Conservation (phyloP, 2,113 vertebrate genomes). For the Chaetodon trifascialis region DNA sequence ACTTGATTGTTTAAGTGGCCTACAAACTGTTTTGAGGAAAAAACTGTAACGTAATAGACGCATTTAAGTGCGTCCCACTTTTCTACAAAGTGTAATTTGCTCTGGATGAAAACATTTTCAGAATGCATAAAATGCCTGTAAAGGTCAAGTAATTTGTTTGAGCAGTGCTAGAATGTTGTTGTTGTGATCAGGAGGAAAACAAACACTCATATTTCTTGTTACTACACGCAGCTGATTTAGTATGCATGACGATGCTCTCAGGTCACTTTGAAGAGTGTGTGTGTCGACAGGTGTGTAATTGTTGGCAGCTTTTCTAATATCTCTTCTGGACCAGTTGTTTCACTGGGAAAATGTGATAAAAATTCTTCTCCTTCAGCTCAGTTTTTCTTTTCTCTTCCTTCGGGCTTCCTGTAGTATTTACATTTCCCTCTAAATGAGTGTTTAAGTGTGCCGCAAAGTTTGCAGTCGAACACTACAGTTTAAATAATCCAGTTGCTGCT, state of each 20-base stretch:
- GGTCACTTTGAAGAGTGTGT: conserved; percentile 24
- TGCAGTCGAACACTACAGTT: conserved; percentile 15
- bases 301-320: conserved; percentile 56
- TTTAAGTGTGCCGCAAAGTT: conserved; percentile 27
- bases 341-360: conserved; percentile 53
- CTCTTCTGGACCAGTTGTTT: conserved; percentile 59
- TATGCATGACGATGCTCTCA: conserved; percentile 12
- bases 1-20: not conserved
- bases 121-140: not conserved
- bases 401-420: conserved; percentile 10
- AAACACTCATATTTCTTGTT: conserved; percentile 28
- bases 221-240: conserved; percentile 3
- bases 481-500: not conserved
- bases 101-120: not conserved
- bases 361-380: not conserved
- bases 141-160: conserved; percentile 45
- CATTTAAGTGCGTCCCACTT: not conserved
- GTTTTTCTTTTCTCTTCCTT: conserved; percentile 14
- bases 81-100: not conserved
- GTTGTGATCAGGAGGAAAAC: conserved; percentile 6
- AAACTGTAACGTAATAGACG: not conserved
- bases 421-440: conserved; percentile 24
- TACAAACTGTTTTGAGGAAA: not conserved
- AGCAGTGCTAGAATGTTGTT: not conserved
- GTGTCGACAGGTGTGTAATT: conserved; percentile 30